Percentiles rank a stretch among this genome's conserved stretches.
These are phyloP conservation scores for Apoderus coryli DNA, from an alignment of 2,888 invertebrate genomes.

Conservation along the genomic window DNA sequence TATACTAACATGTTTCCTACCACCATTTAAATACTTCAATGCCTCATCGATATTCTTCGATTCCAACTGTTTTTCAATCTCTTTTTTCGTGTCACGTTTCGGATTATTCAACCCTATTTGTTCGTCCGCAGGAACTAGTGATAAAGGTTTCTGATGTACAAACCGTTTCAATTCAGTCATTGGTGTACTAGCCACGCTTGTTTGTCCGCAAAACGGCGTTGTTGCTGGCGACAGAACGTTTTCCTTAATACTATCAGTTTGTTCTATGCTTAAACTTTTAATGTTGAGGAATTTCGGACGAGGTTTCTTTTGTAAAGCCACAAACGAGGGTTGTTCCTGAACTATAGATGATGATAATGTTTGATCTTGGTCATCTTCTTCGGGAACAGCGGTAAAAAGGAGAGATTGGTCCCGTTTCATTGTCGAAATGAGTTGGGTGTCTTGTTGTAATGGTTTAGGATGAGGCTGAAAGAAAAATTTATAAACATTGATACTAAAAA, in stretches of 20 bases:
- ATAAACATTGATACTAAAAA: no score
- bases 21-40: no score
- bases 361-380: constrained; percentile 46
- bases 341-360: no score
- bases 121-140: no score
- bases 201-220: constrained; percentile 47
- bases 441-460: constrained; percentile 18
- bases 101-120: no score
- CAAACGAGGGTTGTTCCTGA: no score
- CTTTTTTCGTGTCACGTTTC: no score
- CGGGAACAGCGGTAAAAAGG: constrained; percentile 71
- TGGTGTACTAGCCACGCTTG: constrained; percentile 65
- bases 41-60: no score
- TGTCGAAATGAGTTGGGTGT: constrained; percentile 34
- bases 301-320: constrained; percentile 19
- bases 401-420: constrained; percentile 69
- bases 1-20: no score
- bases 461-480: not conserved
- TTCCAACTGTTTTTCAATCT: no score
- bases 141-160: no score
- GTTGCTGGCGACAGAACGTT: constrained; percentile 10
- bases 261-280: constrained; percentile 26
- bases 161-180: constrained; percentile 55
- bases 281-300: constrained; percentile 32
- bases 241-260: constrained; percentile 15